Evolutionary conservation across 1,140 invertebrate species (phyloP), one percentile per base, ranked within the genome.

Genomic region (Apis dorsata): DNA sequence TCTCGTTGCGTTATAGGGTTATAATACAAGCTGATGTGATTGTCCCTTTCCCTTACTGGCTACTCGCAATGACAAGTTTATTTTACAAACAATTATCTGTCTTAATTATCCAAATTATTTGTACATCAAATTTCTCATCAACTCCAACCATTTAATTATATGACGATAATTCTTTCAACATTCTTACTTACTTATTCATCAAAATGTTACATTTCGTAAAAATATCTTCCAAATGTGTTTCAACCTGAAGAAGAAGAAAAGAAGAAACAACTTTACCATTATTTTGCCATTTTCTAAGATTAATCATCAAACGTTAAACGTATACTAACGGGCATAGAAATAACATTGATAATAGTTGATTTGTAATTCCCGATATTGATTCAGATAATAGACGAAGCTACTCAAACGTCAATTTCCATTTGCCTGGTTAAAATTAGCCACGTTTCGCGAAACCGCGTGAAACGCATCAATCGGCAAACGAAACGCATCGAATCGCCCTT

Each of bases 401-500:
- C 71, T 81, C 79, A 63, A 75, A 75, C 62, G 79, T 81, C 79
- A 81, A 81, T 81, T 81, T 81, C 71, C 79, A 81, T 81, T 75
- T 66, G 71, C 28, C 49, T 75, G 79, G 79, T 81, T 81, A 81
- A 62, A 74, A 81, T 81, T 81, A 81, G 79, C 79, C 71, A 34
- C 62, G 60, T 81, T 75, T 75, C 60, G n/a, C 49, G 79, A 49
- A 74, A 75, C 71, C 51, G 13, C 57, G 78, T 62, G 78, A 79
- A 79, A 72, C 79, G 59, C 21, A 80, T 80, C 71, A 80, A 80
- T 80, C 71, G 79, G 69, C 55, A 49, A 72, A 65, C 79, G 70
- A 74, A 80, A 80, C 59, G 62, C 71, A 49, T 65, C 70, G 12
- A 19, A 57, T 28, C 2, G 1, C 28, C 11, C 1, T 17, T 19